Conservation (phyloP, 2,888 invertebrate genomes). For the Pocota personata region DNA sequence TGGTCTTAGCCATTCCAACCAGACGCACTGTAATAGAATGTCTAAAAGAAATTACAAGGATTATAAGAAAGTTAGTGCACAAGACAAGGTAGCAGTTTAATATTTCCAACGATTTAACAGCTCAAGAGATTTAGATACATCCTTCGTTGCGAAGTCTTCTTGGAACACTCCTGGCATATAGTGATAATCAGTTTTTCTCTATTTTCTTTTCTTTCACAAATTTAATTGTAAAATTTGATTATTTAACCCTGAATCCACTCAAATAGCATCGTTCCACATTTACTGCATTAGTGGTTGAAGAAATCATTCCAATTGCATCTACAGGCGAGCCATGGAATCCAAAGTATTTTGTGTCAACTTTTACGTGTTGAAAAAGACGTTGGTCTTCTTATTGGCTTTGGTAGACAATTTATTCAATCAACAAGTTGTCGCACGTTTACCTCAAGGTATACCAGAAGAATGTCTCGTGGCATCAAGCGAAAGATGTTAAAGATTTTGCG, state of each 20-base stretch:
- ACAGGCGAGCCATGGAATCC: background rate
- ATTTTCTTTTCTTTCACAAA: slow-evolving; percentile 34
- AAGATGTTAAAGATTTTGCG: background rate
- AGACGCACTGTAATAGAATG: slow-evolving; percentile 3
- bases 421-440: slow-evolving; percentile 40
- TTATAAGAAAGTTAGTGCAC: slow-evolving; percentile 25
- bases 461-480: background rate
- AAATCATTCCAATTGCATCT: background rate
- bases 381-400: slow-evolving; percentile 31
- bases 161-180: background rate
- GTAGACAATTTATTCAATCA: slow-evolving; percentile 59
- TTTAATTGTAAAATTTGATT: slow-evolving; percentile 41
- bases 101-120: slow-evolving; percentile 22
- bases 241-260: background rate
- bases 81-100: slow-evolving; percentile 46
- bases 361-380: background rate
- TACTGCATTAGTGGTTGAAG: background rate
- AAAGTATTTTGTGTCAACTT: background rate
- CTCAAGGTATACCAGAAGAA: background rate
- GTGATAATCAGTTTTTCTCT: slow-evolving; percentile 44
- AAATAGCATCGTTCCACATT: slow-evolving; percentile 3
- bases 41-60: slow-evolving; percentile 17
- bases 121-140: slow-evolving; percentile 20
- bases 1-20: background rate
- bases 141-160: background rate